Conservation (phyloP, 2,888 invertebrate species). For the Chymomyza procnemis region DNA sequence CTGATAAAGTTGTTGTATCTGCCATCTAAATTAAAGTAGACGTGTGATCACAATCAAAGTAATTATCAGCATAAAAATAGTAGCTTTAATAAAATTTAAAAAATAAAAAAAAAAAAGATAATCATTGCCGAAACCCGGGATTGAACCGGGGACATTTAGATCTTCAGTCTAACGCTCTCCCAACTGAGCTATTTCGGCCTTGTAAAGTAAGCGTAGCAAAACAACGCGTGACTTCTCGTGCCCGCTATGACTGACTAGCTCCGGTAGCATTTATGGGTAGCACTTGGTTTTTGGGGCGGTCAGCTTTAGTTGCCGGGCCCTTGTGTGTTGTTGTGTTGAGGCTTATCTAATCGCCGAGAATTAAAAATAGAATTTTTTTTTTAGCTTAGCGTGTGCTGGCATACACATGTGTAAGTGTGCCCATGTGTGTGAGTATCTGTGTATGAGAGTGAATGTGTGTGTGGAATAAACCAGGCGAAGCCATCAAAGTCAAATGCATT, state of each 20-base stretch:
- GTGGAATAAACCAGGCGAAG: slow-evolving; percentile 18
- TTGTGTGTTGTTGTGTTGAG: background rate
- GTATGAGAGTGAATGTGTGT: background rate
- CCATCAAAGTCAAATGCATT: slow-evolving; percentile 41
- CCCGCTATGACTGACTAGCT: background rate
- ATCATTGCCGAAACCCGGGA: slow-evolving; percentile 70
- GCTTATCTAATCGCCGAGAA: slow-evolving; percentile 77
- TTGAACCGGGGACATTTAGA: slow-evolving; percentile 78
- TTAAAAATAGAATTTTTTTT: slow-evolving; percentile 56
- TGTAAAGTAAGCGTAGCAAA: background rate
- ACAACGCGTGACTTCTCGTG: slow-evolving; percentile 33
- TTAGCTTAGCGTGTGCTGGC: slow-evolving; percentile 6
- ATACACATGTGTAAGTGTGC: background rate
- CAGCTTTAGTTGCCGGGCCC: background rate
- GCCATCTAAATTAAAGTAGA: too few species aligned
- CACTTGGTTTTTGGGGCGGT: background rate
- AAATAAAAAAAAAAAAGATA: slow-evolving; percentile 7
- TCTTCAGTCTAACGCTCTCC: slow-evolving; percentile 78
- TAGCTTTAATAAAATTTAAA: background rate
- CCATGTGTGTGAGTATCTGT: background rate
- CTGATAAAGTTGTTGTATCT: too few species aligned
- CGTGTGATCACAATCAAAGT: too few species aligned
- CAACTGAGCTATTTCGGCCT: slow-evolving; percentile 78
- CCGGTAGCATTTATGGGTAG: background rate
- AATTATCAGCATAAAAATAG: too few species aligned